phyloP scores from a whole-genome alignment of 1,140 invertebrate species.

The Eumeta japonica region DNA sequence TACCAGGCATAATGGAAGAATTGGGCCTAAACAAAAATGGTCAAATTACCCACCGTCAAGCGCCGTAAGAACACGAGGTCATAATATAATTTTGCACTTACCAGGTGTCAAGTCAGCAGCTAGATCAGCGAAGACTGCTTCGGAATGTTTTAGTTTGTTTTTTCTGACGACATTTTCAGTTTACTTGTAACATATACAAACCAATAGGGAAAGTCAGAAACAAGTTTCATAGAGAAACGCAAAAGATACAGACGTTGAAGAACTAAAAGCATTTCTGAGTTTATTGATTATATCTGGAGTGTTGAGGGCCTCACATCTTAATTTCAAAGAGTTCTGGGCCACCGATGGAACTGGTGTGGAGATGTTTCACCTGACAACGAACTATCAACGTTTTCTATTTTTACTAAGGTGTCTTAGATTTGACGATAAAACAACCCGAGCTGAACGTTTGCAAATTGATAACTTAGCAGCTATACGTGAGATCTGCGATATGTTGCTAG shows the following conservation, averaged over 20 bases:
- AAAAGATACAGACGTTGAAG: constrained; percentile 9
- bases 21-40: no score
- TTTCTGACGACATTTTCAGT: no score
- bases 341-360: constrained; percentile 25
- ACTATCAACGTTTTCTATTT: constrained; percentile 28
- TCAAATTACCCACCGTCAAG: no score
- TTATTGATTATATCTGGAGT: constrained; percentile 14
- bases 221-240: constrained; percentile 15
- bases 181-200: no score
- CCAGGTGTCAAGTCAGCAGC: no score
- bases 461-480: constrained; percentile 29
- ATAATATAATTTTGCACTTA: no score
- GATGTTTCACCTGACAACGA: constrained; percentile 26
- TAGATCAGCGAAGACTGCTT: no score
- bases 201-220: constrained; percentile 4
- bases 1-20: no score
- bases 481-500: constrained; percentile 23
- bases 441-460: constrained; percentile 21
- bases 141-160: no score
- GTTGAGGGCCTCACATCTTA: constrained; percentile 11
- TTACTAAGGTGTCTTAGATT: constrained; percentile 25
- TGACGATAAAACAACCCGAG: constrained; percentile 21
- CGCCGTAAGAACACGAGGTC: no score
- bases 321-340: constrained; percentile 19
- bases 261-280: constrained; percentile 21